These are phyloP conservation scores for Azemiops feae DNA, from an alignment of 2,113 vertebrate genomes.

Conservation along the genomic window DNA sequence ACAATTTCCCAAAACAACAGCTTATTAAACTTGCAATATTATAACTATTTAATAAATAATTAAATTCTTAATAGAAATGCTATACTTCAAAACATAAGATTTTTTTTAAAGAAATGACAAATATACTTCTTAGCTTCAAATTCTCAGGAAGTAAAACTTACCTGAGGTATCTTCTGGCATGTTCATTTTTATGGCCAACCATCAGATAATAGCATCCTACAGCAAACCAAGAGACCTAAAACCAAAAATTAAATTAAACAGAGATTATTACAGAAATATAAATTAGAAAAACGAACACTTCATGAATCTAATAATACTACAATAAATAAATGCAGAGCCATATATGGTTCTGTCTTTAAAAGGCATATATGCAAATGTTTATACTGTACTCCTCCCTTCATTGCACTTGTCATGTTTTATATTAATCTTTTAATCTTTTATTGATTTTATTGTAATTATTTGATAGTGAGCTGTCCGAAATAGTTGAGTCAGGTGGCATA, in stretches of 20 bases:
- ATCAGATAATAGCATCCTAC: slow-evolving; percentile 99
- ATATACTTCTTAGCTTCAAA: background rate
- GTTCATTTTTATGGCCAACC: slow-evolving; percentile 98
- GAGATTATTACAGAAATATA: background rate
- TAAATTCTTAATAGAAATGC: background rate
- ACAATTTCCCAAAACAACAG: background rate
- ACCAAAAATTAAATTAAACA: slow-evolving; percentile 22
- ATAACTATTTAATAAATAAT: background rate
- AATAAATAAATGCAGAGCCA: background rate
- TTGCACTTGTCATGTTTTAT: background rate
- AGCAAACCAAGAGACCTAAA: slow-evolving; percentile 97
- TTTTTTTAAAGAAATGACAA: background rate
- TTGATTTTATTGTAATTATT: background rate
- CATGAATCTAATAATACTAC: background rate
- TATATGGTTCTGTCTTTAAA: background rate
- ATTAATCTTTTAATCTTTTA: background rate
- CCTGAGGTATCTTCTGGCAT: slow-evolving; percentile 95
- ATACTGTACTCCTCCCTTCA: background rate
- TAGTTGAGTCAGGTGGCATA: background rate
- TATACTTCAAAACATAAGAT: background rate
- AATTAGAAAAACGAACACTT: background rate
- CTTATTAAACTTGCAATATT: background rate
- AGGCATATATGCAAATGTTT: background rate
- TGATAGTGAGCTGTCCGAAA: background rate
- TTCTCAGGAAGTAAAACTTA: slow-evolving; percentile 50